phyloP scores from a whole-genome alignment of 2,888 invertebrate species.

The Tipula lateralis region DNA sequence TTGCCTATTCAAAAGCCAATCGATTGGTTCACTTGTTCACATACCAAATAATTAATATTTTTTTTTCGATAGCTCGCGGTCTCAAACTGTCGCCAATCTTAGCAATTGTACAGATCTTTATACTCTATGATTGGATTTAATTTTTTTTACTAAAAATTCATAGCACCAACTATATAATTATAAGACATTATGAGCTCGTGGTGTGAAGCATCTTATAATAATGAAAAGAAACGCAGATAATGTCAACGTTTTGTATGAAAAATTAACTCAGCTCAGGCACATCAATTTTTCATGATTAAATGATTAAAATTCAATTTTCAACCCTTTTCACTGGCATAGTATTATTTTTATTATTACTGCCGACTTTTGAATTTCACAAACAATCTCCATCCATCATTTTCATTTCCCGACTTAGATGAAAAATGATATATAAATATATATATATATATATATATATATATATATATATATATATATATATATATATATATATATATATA shows the following conservation, averaged over 20 bases:
- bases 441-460: not conserved
- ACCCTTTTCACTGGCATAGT: not conserved
- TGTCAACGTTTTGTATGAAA: not conserved
- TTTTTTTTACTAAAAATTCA: no score
- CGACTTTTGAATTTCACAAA: not conserved
- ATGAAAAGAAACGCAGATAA: not conserved
- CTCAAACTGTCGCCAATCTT: no score
- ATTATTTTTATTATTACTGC: not conserved
- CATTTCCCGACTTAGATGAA: not conserved
- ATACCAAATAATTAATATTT: no score
- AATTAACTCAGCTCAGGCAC: not conserved
- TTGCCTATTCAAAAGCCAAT: no score
- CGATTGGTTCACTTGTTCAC: no score
- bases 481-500: not conserved
- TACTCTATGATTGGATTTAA: no score
- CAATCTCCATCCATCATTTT: not conserved
- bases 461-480: not conserved
- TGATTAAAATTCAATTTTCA: constrained; percentile 24
- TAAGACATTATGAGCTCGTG: not conserved
- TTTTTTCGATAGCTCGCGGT: no score
- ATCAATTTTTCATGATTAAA: constrained; percentile 19
- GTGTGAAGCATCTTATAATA: not conserved
- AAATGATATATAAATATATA: not conserved
- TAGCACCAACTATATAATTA: no score
- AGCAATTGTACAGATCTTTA: no score